A percentile compares a stretch with the other conserved stretches of the same genome.
phyloP scores from a whole-genome alignment of 1,140 invertebrate species.

The Drosophila grimshawi region DNA sequence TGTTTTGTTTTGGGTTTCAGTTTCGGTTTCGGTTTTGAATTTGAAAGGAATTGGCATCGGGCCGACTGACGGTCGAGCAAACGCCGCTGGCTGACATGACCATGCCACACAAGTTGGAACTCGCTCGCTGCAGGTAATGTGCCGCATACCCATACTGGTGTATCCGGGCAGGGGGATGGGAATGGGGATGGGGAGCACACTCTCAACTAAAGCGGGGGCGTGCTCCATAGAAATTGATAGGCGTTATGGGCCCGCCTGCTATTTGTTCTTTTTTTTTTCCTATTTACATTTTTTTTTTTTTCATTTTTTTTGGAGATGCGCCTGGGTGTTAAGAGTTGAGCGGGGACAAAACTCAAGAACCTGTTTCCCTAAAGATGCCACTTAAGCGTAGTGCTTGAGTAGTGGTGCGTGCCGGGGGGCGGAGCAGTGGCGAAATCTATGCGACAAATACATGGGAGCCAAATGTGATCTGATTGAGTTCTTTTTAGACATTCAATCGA shows the following conservation, averaged over 20 bases:
- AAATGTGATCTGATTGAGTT: background rate
- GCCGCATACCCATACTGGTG: background rate
- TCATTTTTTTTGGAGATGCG: constrained; percentile 1
- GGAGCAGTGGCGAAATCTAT: background rate
- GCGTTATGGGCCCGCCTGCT: constrained; percentile 14
- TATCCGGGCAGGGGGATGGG: background rate
- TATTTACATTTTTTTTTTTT: background rate
- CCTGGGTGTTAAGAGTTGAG: constrained; percentile 36
- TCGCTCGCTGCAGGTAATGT: constrained; percentile 41
- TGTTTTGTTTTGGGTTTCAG: constrained; percentile 27
- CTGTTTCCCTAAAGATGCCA: background rate
- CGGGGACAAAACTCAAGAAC: background rate
- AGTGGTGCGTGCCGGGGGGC: background rate
- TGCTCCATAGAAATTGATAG: constrained; percentile 44
- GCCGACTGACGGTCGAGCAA: constrained; percentile 10
- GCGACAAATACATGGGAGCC: background rate
- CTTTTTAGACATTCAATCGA: too few species aligned
- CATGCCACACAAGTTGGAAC: constrained; percentile 65
- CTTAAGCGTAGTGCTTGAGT: background rate
- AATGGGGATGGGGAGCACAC: background rate
- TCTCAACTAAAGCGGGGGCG: constrained; percentile 32
- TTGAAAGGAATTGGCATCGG: constrained; percentile 64
- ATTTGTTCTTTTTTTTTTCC: background rate
- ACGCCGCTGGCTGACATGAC: constrained; percentile 64
- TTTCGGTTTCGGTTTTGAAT: constrained; percentile 41